Percentiles rank a stretch among this genome's conserved stretches.
Evolutionary conservation across 1,140 invertebrate species (phyloP).

Genomic region (Drosophila obscura): DNA sequence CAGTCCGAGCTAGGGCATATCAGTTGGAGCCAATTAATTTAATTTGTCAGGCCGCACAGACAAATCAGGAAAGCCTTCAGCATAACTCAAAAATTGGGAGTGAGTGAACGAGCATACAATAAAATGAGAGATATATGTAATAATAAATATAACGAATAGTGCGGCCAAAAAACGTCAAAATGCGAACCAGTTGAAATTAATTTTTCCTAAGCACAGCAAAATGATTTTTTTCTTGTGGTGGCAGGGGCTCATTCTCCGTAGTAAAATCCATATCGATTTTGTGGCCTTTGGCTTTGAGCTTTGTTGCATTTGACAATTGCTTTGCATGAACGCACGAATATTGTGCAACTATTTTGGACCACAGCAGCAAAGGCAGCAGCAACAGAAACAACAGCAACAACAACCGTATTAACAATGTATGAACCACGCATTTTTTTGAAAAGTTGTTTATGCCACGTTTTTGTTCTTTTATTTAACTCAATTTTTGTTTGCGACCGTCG

Average conservation of each 20-base stretch:
- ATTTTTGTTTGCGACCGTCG: slow-evolving; percentile 38
- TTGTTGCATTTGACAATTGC: slow-evolving; percentile 70
- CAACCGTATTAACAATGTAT: slow-evolving; percentile 42
- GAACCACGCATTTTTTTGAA: slow-evolving; percentile 70
- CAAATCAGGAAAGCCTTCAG: slow-evolving; percentile 34
- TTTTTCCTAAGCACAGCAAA: slow-evolving; percentile 40
- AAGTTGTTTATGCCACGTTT: slow-evolving; percentile 58
- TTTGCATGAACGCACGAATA: slow-evolving; percentile 69
- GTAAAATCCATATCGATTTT: slow-evolving; percentile 63
- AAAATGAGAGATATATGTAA: slow-evolving; percentile 12
- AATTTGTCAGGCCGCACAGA: slow-evolving; percentile 58
- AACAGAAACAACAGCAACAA: slow-evolving; percentile 27
- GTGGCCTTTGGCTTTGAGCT: slow-evolving; percentile 63
- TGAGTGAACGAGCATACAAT: slow-evolving; percentile 16
- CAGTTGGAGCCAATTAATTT: slow-evolving; percentile 57
- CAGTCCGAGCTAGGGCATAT: slow-evolving; percentile 25
- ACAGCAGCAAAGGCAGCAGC: slow-evolving; percentile 12
- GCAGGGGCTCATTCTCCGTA: slow-evolving; percentile 18
- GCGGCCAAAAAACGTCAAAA: slow-evolving; percentile 53
- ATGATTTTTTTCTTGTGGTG: slow-evolving; percentile 42
- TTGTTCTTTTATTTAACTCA: slow-evolving; percentile 64
- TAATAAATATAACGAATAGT: slow-evolving; percentile 18
- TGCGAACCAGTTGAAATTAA: slow-evolving; percentile 43
- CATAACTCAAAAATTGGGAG: slow-evolving; percentile 18
- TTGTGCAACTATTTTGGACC: slow-evolving; percentile 56